Conservation (phyloP, 1,140 invertebrate genomes). For the Drosophila azteca region DNA sequence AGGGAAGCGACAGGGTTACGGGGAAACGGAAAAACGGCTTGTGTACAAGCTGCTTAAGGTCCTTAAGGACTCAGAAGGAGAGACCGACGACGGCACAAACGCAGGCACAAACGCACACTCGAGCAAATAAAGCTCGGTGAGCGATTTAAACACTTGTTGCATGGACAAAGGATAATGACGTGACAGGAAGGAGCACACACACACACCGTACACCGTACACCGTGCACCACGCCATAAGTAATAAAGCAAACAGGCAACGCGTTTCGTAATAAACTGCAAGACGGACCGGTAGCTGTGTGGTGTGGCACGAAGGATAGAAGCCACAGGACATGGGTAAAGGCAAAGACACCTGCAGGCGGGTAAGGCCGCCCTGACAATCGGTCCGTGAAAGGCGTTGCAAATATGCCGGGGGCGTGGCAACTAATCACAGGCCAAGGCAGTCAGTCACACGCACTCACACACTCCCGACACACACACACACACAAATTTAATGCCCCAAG, state of each 20-base stretch:
- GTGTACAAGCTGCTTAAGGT: conserved; percentile 71
- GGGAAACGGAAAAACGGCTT: conserved; percentile 46
- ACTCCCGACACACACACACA: neutral
- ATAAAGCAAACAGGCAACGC: conserved; percentile 65
- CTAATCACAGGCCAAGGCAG: conserved; percentile 47
- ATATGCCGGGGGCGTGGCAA: conserved; percentile 48
- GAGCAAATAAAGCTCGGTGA: conserved; percentile 71
- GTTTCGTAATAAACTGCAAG: conserved; percentile 62
- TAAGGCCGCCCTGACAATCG: conserved; percentile 13
- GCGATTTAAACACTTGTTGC: conserved; percentile 77
- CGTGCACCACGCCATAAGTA: conserved; percentile 43
- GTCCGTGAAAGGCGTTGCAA: conserved; percentile 37
- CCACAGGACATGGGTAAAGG: conserved; percentile 21
- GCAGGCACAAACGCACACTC: conserved; percentile 24
- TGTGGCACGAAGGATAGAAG: neutral
- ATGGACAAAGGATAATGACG: conserved; percentile 74
- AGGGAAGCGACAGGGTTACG: conserved; percentile 7
- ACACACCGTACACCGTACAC: conserved; percentile 12
- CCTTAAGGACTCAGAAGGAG: conserved; percentile 49
- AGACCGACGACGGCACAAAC: neutral
- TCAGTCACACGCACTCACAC: neutral
- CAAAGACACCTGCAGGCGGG: conserved; percentile 35
- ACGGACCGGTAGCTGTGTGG: neutral
- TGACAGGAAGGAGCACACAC: conserved; percentile 39
- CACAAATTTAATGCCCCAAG: conserved; percentile 28